Evolutionary conservation across 2,797 vertebrate species (phyloP).

Genomic region (Enteromius radiatus): DNA sequence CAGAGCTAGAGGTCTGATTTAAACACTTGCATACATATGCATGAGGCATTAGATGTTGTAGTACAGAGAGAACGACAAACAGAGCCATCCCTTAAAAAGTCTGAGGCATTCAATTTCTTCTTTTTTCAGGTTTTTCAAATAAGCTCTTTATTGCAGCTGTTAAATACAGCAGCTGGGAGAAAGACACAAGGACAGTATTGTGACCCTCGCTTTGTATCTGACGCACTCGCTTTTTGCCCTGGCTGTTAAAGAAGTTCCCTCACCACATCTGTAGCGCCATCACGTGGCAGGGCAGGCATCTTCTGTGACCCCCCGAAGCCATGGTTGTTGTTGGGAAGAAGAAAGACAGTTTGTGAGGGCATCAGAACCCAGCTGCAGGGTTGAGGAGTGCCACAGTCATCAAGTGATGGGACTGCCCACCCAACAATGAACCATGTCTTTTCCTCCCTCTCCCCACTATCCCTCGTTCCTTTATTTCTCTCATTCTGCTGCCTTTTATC

Average conservation of each 20-base stretch:
- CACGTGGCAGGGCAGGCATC: slow-evolving; percentile 71
- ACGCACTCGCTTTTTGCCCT: slow-evolving; percentile 71
- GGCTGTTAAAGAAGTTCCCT: slow-evolving; percentile 54
- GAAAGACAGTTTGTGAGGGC: slow-evolving; percentile 52
- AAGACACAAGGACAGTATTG: slow-evolving; percentile 81
- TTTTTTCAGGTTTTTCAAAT: slow-evolving; percentile 63
- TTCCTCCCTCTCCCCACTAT: slow-evolving; percentile 62
- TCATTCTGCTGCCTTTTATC: slow-evolving; percentile 59
- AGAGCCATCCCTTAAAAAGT: slow-evolving; percentile 75
- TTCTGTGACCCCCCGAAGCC: slow-evolving; percentile 71
- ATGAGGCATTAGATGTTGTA: slow-evolving; percentile 52
- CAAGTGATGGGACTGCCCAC: slow-evolving; percentile 49
- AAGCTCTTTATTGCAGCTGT: slow-evolving; percentile 79
- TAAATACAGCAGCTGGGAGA: slow-evolving; percentile 76
- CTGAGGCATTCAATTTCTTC: slow-evolving; percentile 60
- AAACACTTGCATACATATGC: slow-evolving; percentile 58
- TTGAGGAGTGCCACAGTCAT: slow-evolving; percentile 45
- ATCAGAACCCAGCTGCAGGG: slow-evolving; percentile 56
- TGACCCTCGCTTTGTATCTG: slow-evolving; percentile 72
- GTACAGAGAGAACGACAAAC: slow-evolving; percentile 65
- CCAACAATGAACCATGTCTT: slow-evolving; percentile 61
- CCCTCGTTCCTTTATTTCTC: slow-evolving; percentile 30
- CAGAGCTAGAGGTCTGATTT: slow-evolving; percentile 44
- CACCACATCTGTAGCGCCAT: slow-evolving; percentile 78
- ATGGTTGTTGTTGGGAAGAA: slow-evolving; percentile 56